Conservation (phyloP, 2,113 vertebrate species). For the Perca fluviatilis region DNA sequence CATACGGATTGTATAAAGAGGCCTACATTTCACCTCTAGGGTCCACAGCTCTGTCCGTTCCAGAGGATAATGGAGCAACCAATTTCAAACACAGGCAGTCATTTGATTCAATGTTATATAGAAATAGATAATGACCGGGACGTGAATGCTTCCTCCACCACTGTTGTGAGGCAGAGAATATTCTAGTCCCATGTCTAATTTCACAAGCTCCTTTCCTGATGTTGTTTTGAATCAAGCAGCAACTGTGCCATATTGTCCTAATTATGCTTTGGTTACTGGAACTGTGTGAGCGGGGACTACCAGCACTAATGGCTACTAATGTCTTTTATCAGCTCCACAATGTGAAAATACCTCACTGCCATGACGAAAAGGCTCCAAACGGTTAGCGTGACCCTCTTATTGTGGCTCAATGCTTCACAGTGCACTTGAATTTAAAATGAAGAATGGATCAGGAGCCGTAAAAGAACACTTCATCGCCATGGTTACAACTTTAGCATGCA, state of each 20-base stretch:
- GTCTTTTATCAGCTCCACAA: slow-evolving; percentile 17
- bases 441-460: slow-evolving; percentile 46
- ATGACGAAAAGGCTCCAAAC: slow-evolving; percentile 5
- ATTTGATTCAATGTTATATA: background rate
- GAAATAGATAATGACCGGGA: background rate
- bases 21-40: no score
- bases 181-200: background rate
- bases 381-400: slow-evolving; percentile 30
- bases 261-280: slow-evolving; percentile 33
- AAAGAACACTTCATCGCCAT: slow-evolving; percentile 63
- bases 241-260: slow-evolving; percentile 14
- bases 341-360: slow-evolving; percentile 24
- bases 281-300: slow-evolving; percentile 16
- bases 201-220: background rate
- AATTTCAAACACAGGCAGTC: background rate
- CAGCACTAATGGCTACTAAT: background rate
- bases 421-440: slow-evolving; percentile 56
- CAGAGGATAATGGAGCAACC: no score
- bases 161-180: background rate
- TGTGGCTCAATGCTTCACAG: slow-evolving; percentile 37
- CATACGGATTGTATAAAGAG: no score
- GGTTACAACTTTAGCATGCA: slow-evolving; percentile 47
- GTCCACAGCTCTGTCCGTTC: no score
- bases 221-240: slow-evolving; percentile 1
- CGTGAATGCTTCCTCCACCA: background rate